Evolutionary conservation across 2,797 vertebrate genomes (phyloP).

Genomic region (Lates japonicus): DNA sequence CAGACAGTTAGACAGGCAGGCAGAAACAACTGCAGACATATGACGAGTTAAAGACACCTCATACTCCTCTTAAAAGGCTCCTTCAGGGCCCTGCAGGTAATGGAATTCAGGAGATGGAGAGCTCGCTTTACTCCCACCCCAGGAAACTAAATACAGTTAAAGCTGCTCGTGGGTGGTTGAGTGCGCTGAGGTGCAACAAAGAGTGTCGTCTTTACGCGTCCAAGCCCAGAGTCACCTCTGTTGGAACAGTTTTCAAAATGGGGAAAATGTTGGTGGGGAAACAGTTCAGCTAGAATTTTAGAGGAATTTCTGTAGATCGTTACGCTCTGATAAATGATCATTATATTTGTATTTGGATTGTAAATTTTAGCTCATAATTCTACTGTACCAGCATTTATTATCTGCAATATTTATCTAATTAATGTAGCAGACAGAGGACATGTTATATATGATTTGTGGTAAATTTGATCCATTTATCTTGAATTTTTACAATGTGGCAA

Average conservation of each 20-base stretch:
- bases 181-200: conserved; percentile 7
- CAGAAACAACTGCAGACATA: conserved; percentile 29
- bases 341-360: not conserved
- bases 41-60: conserved; percentile 43
- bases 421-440: not conserved
- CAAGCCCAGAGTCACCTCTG: not conserved
- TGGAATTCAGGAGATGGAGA: conserved; percentile 41
- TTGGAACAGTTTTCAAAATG: not conserved
- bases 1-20: conserved; percentile 11
- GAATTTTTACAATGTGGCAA: not conserved
- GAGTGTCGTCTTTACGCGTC: not conserved
- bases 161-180: conserved; percentile 19
- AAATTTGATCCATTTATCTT: not conserved
- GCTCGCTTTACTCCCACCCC: conserved; percentile 12
- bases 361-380: not conserved
- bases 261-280: not conserved
- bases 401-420: not conserved
- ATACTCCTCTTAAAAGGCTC: conserved; percentile 35
- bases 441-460: not conserved
- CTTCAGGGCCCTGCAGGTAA: conserved; percentile 35
- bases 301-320: not conserved
- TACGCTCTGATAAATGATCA: not conserved
- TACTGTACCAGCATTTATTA: not conserved
- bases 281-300: not conserved
- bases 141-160: conserved; percentile 32